Conservation (phyloP, 2,797 vertebrate species). For the Diplodus puntazzo region DNA sequence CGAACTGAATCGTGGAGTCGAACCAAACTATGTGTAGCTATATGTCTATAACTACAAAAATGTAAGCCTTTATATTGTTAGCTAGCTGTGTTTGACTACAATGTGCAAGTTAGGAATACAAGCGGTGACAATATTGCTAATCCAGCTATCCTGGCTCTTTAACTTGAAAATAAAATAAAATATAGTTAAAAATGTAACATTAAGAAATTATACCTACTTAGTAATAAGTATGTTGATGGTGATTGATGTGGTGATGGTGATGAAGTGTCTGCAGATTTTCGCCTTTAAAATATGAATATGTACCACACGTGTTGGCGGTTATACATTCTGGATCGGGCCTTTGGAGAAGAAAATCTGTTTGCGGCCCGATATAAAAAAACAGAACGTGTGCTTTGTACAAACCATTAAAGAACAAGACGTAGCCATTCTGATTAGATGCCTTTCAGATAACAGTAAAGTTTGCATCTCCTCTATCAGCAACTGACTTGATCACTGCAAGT, state of each 20-base stretch:
- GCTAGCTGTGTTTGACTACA: not conserved
- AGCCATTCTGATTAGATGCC: constrained; percentile 30
- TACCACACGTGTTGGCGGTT: not conserved
- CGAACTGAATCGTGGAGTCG: too few species aligned
- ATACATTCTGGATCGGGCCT: not conserved
- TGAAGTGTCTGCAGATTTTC: constrained; percentile 4
- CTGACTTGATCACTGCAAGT: constrained; percentile 63
- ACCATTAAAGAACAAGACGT: constrained; percentile 25
- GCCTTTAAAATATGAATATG: not conserved
- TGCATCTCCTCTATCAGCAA: constrained; percentile 51
- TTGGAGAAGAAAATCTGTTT: constrained; percentile 3
- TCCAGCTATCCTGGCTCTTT: not conserved
- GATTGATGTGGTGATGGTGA: too few species aligned
- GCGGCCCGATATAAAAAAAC: not conserved
- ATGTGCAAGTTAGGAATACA: not conserved
- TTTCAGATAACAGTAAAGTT: constrained; percentile 54
- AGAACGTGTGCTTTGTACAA: constrained; percentile 10
- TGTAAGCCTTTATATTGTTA: too few species aligned
- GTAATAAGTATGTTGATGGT: not conserved
- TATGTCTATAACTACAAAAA: too few species aligned
- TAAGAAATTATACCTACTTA: too few species aligned
- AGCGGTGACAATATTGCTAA: not conserved
- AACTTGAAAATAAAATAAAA: not conserved
- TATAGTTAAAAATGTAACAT: too few species aligned
- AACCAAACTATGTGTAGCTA: too few species aligned